Evolutionary conservation across 64 coral and sea anemone species (phyloP).

Genomic region (Dendronephthya gigantea): DNA sequence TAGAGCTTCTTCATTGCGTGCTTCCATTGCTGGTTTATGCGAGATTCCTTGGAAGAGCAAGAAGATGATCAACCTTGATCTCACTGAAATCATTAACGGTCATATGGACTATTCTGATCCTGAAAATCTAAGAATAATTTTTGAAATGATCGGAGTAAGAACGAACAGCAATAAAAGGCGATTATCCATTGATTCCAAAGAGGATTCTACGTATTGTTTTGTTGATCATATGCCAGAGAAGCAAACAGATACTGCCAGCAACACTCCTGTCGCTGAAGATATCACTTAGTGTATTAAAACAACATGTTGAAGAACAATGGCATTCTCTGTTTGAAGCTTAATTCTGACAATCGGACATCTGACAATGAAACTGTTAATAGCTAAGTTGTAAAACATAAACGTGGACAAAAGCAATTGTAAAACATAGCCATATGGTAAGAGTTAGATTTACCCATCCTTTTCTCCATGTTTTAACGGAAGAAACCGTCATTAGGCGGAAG

Average conservation of each 20-base stretch:
- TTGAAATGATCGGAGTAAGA: conserved; percentile 38
- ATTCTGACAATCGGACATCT: too few relatives aligned
- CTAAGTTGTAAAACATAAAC: too few relatives aligned
- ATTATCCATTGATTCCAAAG: neutral
- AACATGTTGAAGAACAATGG: too few relatives aligned
- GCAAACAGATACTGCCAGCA: neutral
- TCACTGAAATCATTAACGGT: conserved; percentile 50
- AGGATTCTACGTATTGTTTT: neutral
- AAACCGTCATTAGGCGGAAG: too few relatives aligned
- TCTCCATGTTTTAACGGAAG: too few relatives aligned
- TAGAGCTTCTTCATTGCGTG: conserved; percentile 46
- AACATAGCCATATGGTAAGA: too few relatives aligned
- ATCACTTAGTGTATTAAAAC: neutral
- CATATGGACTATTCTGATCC: conserved; percentile 44
- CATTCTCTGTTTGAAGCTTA: too few relatives aligned
- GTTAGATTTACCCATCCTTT: too few relatives aligned
- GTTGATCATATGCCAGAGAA: neutral
- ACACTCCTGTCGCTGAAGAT: neutral
- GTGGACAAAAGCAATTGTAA: too few relatives aligned
- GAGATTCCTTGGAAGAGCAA: conserved; percentile 60
- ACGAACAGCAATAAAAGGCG: neutral
- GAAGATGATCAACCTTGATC: conserved; percentile 60
- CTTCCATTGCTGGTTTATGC: conserved; percentile 51
- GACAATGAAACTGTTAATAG: too few relatives aligned
- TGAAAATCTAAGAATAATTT: conserved; percentile 26